Conservation (phyloP, 2,113 vertebrate genomes). For the Peromyscus polionotus region DNA sequence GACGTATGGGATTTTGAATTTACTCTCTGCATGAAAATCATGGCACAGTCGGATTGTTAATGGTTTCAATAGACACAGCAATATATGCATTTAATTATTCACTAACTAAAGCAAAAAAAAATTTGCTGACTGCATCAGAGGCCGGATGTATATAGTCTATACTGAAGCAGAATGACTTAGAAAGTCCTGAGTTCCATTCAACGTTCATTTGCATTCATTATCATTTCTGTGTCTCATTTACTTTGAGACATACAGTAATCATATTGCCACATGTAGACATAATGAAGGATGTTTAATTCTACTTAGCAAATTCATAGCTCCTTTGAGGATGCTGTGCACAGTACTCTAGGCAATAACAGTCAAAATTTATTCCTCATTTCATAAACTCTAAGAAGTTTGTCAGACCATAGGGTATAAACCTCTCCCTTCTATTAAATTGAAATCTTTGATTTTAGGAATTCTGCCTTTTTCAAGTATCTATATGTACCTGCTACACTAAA, state of each 20-base stretch:
- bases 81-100: not conserved
- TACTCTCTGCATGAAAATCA: not conserved
- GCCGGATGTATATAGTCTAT: not conserved
- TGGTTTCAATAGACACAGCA: not conserved
- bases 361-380: not conserved
- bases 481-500: not conserved
- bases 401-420: not conserved
- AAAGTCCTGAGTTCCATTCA: not conserved
- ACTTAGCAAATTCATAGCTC: not conserved
- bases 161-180: not conserved
- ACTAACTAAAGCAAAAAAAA: constrained; percentile 15
- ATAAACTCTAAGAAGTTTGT: not conserved
- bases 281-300: not conserved
- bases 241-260: not conserved
- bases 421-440: not conserved
- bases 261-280: not conserved
- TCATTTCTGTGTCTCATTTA: not conserved
- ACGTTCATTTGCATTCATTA: not conserved
- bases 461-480: not conserved
- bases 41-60: not conserved
- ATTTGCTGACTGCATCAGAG: not conserved
- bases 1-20: not conserved
- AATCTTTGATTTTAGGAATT: not conserved
- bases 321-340: not conserved
- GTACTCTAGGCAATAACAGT: fast-evolving